Conservation (phyloP, 2,797 vertebrate species). For the Lepidocolaptes lacrymiger region DNA sequence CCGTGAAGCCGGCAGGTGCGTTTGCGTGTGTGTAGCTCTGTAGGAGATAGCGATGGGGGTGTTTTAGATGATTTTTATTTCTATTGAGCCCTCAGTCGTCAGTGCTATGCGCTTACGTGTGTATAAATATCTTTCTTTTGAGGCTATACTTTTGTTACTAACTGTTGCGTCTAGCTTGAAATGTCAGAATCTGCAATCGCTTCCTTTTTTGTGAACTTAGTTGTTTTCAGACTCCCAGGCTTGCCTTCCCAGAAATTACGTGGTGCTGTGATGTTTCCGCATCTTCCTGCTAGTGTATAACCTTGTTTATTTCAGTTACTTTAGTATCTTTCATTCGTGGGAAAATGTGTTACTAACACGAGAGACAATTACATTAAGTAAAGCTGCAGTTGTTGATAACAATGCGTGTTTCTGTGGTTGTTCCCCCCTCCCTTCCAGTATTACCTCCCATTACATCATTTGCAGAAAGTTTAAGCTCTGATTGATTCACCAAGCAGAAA, state of each 20-base stretch:
- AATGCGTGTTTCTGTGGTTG: background rate
- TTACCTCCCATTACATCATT: background rate
- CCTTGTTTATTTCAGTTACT: background rate
- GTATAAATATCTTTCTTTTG: background rate
- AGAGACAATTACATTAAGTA: background rate
- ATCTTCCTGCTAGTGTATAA: background rate
- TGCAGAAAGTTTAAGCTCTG: background rate
- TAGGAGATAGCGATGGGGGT: background rate
- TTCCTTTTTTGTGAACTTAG: conserved; percentile 10
- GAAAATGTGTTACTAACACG: accelerated
- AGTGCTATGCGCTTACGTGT: accelerated
- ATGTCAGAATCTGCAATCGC: background rate
- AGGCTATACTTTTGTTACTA: background rate
- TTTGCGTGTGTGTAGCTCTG: background rate
- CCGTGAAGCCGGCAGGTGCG: background rate
- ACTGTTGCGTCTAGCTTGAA: conserved; percentile 5
- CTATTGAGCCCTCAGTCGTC: accelerated
- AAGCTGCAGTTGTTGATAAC: background rate
- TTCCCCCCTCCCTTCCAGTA: background rate
- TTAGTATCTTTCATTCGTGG: background rate
- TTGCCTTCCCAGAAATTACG: background rate
- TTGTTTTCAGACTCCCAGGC: background rate
- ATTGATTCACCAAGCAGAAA: background rate
- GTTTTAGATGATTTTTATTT: background rate
- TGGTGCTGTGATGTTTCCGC: background rate